These are phyloP conservation scores for Melanotaenia maccullochi DNA, from an alignment of 2,797 vertebrate species.

Conservation along the genomic window DNA sequence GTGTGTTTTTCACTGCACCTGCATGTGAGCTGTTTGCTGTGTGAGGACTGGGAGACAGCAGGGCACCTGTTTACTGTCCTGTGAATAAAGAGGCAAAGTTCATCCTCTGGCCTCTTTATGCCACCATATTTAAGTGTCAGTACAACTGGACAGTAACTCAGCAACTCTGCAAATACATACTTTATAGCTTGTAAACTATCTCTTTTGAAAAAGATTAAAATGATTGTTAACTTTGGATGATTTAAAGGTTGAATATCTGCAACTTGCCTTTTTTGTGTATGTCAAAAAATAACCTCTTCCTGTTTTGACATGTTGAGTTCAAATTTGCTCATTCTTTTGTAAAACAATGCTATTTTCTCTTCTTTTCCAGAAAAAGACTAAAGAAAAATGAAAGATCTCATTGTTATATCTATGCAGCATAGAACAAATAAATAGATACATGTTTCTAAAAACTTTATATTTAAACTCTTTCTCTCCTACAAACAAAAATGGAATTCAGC, in stretches of 20 bases:
- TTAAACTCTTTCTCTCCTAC: background rate
- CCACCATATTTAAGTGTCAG: constrained; percentile 43
- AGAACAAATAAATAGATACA: background rate
- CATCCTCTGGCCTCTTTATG: constrained; percentile 55
- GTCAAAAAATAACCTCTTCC: background rate
- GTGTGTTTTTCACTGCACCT: constrained; percentile 52
- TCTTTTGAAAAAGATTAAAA: background rate
- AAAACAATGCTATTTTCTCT: background rate
- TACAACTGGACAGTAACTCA: constrained; percentile 41
- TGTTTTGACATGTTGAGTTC: background rate
- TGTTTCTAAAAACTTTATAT: background rate
- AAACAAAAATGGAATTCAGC: background rate
- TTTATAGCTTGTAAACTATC: constrained; percentile 32
- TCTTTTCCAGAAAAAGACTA: background rate
- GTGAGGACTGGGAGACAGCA: constrained; percentile 37
- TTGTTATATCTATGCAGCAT: background rate
- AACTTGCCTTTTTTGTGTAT: background rate
- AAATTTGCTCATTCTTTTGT: background rate
- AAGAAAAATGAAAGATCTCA: no score
- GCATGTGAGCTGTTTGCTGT: constrained; percentile 33
- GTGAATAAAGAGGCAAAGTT: constrained; percentile 73
- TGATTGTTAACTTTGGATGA: constrained; percentile 20
- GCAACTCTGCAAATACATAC: constrained; percentile 36
- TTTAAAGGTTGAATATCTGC: background rate
- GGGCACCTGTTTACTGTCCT: constrained; percentile 68